Evolutionary conservation across 1,140 invertebrate genomes (phyloP).

Genomic region (Protaetia brevitarsis): DNA sequence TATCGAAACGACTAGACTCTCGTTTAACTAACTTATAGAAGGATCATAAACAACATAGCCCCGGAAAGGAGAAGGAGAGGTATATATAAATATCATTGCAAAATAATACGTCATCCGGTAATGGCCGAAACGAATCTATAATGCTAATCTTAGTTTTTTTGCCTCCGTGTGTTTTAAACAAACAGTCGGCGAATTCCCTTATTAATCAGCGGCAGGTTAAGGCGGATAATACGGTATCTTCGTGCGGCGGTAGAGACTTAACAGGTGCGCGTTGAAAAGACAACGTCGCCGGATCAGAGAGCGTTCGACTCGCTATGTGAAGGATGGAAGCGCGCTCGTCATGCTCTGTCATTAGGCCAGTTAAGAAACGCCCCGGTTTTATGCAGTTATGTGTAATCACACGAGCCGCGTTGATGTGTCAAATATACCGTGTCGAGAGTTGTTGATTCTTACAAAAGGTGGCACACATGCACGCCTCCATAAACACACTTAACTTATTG

Average conservation of each 20-base stretch:
- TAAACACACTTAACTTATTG: neutral
- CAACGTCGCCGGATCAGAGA: neutral
- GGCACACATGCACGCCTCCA: conserved; percentile 25
- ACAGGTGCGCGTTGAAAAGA: conserved; percentile 10
- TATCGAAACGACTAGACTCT: neutral
- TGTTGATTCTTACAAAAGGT: conserved; percentile 17
- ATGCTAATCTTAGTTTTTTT: conserved; percentile 27
- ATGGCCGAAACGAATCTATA: conserved; percentile 32
- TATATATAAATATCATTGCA: neutral
- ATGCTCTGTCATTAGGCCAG: conserved; percentile 34
- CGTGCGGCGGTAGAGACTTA: neutral
- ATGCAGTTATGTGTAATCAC: conserved; percentile 37
- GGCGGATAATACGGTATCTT: neutral
- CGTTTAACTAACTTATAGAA: neutral
- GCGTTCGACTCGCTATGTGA: conserved; percentile 19
- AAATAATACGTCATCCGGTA: conserved; percentile 25
- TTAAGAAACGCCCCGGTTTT: conserved; percentile 38
- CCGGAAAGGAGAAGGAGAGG: no score
- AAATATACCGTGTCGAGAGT: conserved; percentile 32
- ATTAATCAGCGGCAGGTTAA: conserved; percentile 28
- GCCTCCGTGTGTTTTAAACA: conserved; percentile 28
- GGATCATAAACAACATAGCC: no score
- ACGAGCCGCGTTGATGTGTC: conserved; percentile 35
- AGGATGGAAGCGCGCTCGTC: conserved; percentile 23
- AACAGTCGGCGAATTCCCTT: conserved; percentile 32